Evolutionary conservation across 2,797 vertebrate species (phyloP).

Genomic region (Thalassophryne amazonica): DNA sequence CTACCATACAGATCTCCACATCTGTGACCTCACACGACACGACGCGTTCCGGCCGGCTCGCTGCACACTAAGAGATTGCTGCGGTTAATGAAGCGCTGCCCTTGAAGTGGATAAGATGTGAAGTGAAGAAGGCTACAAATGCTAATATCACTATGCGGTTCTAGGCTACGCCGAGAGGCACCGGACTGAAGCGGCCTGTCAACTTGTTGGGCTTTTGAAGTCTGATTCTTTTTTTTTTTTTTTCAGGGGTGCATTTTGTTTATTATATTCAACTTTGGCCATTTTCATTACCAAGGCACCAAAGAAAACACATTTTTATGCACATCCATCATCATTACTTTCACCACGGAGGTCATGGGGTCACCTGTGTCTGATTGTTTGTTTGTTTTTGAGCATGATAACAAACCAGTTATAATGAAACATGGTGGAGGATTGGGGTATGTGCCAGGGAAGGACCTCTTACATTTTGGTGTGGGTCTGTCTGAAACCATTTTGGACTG

Average conservation of each 20-base stretch:
- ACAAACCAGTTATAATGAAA: no score
- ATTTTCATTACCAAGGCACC: not conserved
- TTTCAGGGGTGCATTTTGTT: not conserved
- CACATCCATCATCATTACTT: no score
- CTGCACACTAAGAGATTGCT: constrained; percentile 48
- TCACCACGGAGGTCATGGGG: no score
- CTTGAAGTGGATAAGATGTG: constrained; percentile 67
- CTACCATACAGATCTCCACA: constrained; percentile 55
- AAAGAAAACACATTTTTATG: not conserved
- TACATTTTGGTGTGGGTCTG: no score
- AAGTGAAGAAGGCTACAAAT: constrained; percentile 42
- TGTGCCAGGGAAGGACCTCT: no score
- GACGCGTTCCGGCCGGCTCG: constrained; percentile 42
- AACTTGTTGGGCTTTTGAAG: constrained; percentile 9
- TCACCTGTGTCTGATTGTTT: no score
- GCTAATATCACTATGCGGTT: constrained; percentile 52
- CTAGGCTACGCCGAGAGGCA: constrained; percentile 24
- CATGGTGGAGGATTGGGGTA: no score
- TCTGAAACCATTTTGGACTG: no score
- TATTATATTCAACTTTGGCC: not conserved
- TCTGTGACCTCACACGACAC: constrained; percentile 47
- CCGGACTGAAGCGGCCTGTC: not conserved
- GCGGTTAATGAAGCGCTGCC: constrained; percentile 59
- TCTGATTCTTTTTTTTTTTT: not conserved
- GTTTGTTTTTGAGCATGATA: no score